Evolutionary conservation across 2,888 invertebrate genomes (phyloP), one percentile per base, ranked within the genome.

Genomic region (Malthinus seriepunctatus): DNA sequence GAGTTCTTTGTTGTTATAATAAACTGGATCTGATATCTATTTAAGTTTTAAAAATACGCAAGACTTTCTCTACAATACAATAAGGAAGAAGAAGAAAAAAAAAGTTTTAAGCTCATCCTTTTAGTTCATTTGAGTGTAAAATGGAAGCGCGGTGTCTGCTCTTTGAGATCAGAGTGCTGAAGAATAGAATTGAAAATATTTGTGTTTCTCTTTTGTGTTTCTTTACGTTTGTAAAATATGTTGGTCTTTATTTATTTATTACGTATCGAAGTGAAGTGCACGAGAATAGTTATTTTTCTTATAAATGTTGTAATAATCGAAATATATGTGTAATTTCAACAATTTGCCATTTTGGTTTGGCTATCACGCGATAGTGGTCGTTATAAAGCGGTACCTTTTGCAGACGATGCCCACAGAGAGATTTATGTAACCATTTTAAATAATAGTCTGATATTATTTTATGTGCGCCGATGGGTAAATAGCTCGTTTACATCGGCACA

Each of bases 61-160:
- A 23, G 23, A 23, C 23, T 32, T 54, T 46, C 51, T 55, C 46
- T 12, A 39, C 38, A 60, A 47, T 37, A 39, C 37, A 34, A 45
- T 35, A 31, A 54, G 59, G 61, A 65, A 58, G 61, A 65, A 57
- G 62, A 49, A 60, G 45, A 64, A 67, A 67, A 63, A 64, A 63
- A 33, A 52, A n/a, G n/a, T n/a, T 34, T 49, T 52, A 56, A 63
- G 63, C 52, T 72, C 70, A 73, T 74, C 77, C 74, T 73, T 73
- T 77, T 75, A 76, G 76, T 74, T 67, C 74, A 73, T 68, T 67
- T 71, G 70, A 68, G 72, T 69, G 76, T 70, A 76, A 77, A 75
- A 71, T 71, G 71, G 71, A 73, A 71, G 64, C 65, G 69, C 68
- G 70, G 69, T 62, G 69, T 69, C 70, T 68, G 66, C 63, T 59